Evolutionary conservation across 1,140 invertebrate genomes (phyloP).

Genomic region (Drosophila sproati): DNA sequence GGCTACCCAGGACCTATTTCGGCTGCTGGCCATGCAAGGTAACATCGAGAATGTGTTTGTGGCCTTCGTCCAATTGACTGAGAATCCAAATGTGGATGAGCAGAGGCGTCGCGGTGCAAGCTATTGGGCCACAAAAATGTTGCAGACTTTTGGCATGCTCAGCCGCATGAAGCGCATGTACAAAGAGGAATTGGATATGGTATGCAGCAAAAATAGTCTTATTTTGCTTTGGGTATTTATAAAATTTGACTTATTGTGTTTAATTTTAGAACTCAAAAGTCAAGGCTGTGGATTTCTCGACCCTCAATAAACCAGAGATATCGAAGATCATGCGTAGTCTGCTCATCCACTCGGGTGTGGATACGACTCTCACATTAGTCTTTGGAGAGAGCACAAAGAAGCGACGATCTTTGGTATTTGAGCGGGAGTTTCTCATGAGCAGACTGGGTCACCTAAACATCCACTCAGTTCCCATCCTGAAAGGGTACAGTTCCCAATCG

Average conservation of each 20-base stretch:
- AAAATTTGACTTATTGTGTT: background rate
- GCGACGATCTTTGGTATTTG: conserved; percentile 66
- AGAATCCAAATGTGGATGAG: conserved; percentile 48
- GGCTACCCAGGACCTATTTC: conserved; percentile 66
- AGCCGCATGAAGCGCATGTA: conserved; percentile 75
- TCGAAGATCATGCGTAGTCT: conserved; percentile 58
- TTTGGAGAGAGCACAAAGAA: conserved; percentile 70
- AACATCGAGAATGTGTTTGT: conserved; percentile 72
- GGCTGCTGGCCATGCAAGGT: conserved; percentile 65
- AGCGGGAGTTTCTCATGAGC: conserved; percentile 57
- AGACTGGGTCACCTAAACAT: conserved; percentile 46
- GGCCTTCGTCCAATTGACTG: conserved; percentile 59
- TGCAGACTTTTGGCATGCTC: conserved; percentile 65
- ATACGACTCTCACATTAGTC: conserved; percentile 58
- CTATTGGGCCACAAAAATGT: conserved; percentile 75
- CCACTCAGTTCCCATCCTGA: conserved; percentile 58
- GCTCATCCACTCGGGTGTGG: conserved; percentile 64
- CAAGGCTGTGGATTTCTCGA: conserved; percentile 57
- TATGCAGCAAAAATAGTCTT: conserved; percentile 10
- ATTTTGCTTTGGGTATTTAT: too few relatives aligned
- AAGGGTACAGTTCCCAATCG: conserved; percentile 43
- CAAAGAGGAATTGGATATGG: conserved; percentile 72
- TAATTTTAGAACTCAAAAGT: conserved; percentile 55
- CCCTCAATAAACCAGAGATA: conserved; percentile 43
- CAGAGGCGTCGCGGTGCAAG: conserved; percentile 55